Base-by-base conservation (phyloP, 2,797 vertebrate genomes). In the Bucorvus abyssinicus region DNA sequence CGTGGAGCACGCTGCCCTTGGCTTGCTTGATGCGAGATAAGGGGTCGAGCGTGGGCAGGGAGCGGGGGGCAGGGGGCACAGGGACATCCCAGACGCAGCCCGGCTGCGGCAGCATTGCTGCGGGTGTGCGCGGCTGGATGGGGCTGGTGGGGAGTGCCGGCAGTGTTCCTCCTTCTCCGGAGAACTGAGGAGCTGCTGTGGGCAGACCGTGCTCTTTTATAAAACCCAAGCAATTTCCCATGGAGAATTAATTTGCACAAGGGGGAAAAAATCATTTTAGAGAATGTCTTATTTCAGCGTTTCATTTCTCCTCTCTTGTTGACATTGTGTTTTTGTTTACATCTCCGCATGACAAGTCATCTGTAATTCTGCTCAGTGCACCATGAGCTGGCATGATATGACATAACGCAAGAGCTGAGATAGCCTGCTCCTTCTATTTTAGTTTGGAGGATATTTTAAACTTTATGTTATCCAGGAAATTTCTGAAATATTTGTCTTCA, bases 401-500 rank as follows among this genome's bases (percentile, higher is more conserved):
- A 96, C 95, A 93, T 94, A 94, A 95, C 38, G 55, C 67, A 7
- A 93, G 91, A 55, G 87, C 69, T 20, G 87, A 94, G 92, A 78
- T 93, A 95, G 85, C 73, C 71, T 80, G 26, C 34, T n/a, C 5
- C 67, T 90, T 71, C 93, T 96, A 50, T 89, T 95, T 84, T 47
- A 55, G 90, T 67, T 78, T 6, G 36, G 63, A 82, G 47, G 88
- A 59, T 95, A 93, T 95, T 95, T 95, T 69, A 95, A 91, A 96
- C 90, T 92, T 93, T 79, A 91, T 56, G 90, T 94, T 96, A 94
- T 92, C 90, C 95, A 94, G 96, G 96, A 95, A 91, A 94, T 96
- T 96, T 95, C 93, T 96, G 91, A 88, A 88, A 95, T 96, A 84
- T 76, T 95, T 95, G 96, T 95, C 92, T 69, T 81, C 88, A 63